These are phyloP conservation scores for Trichomalopsis sarcophagae DNA, from an alignment of 1,140 invertebrate genomes.

Conservation along the genomic window DNA sequence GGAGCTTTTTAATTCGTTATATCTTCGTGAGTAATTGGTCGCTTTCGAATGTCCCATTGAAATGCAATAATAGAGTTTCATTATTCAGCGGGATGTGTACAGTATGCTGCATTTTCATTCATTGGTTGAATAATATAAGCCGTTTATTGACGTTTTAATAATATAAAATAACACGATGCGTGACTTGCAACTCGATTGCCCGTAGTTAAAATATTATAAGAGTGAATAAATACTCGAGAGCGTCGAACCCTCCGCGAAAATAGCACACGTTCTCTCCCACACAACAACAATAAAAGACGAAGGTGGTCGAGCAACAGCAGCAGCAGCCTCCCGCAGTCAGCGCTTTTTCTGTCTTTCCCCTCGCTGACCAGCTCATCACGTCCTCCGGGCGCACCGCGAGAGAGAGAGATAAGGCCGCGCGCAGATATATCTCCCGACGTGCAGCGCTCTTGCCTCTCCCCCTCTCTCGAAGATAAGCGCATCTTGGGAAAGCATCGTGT, in stretches of 20 bases:
- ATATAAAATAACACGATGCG: too few relatives aligned
- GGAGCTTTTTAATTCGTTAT: background rate
- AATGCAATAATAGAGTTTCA: background rate
- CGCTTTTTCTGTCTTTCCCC: constrained; percentile 3
- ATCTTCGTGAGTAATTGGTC: background rate
- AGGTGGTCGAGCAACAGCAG: background rate
- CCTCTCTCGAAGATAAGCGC: background rate
- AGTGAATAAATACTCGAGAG: too few relatives aligned
- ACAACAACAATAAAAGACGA: background rate
- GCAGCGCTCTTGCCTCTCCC: background rate
- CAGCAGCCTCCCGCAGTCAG: background rate
- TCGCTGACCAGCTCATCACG: background rate
- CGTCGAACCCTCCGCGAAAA: background rate
- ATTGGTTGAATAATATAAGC: background rate
- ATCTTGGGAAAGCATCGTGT: background rate
- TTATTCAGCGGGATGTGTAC: background rate
- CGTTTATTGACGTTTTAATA: too few relatives aligned
- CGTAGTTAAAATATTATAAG: background rate
- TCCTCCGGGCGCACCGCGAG: background rate
- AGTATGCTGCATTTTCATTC: background rate
- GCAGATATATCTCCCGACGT: background rate
- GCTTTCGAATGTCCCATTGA: background rate
- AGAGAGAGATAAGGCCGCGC: background rate
- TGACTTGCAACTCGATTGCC: too few relatives aligned
- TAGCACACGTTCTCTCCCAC: background rate